These are phyloP conservation scores for Andrena praecox DNA, from an alignment of 2,888 invertebrate genomes.

Conservation along the genomic window DNA sequence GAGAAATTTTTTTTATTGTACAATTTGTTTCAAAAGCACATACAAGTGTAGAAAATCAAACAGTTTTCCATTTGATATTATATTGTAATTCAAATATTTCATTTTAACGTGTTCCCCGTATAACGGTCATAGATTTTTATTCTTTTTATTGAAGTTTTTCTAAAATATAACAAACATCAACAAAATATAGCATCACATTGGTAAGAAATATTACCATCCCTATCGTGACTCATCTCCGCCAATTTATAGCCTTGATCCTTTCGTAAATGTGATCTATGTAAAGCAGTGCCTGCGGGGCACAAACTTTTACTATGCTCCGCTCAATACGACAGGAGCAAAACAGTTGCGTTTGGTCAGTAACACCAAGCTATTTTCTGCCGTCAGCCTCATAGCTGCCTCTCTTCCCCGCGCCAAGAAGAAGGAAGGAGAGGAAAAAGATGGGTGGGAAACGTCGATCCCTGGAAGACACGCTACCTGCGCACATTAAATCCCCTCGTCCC, in stretches of 20 bases:
- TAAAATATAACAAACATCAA: slow-evolving; percentile 60
- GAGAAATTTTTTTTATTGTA: slow-evolving; percentile 62
- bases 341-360: slow-evolving; percentile 53
- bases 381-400: slow-evolving; percentile 82
- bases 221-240: slow-evolving; percentile 51
- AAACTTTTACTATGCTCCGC: slow-evolving; percentile 48
- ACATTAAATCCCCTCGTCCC: slow-evolving; percentile 90
- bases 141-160: slow-evolving; percentile 38
- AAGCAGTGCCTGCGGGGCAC: slow-evolving; percentile 46
- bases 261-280: slow-evolving; percentile 39
- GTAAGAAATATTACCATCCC: slow-evolving; percentile 68
- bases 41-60: slow-evolving; percentile 60
- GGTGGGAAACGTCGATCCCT: slow-evolving; percentile 72
- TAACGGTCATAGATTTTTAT: slow-evolving; percentile 29
- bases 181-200: slow-evolving; percentile 63
- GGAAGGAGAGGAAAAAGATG: slow-evolving; percentile 79
- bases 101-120: slow-evolving; percentile 23
- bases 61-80: slow-evolving; percentile 45
- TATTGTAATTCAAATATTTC: slow-evolving; percentile 40
- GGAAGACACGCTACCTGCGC: slow-evolving; percentile 87
- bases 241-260: slow-evolving; percentile 58
- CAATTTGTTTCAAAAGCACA: slow-evolving; percentile 46
- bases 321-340: slow-evolving; percentile 45
- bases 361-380: slow-evolving; percentile 71
- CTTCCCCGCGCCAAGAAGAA: slow-evolving; percentile 66